Evolutionary conservation across 2,888 invertebrate species (phyloP), one percentile per base, ranked within the genome.

Genomic region (Aporophyla lueneburgensis): DNA sequence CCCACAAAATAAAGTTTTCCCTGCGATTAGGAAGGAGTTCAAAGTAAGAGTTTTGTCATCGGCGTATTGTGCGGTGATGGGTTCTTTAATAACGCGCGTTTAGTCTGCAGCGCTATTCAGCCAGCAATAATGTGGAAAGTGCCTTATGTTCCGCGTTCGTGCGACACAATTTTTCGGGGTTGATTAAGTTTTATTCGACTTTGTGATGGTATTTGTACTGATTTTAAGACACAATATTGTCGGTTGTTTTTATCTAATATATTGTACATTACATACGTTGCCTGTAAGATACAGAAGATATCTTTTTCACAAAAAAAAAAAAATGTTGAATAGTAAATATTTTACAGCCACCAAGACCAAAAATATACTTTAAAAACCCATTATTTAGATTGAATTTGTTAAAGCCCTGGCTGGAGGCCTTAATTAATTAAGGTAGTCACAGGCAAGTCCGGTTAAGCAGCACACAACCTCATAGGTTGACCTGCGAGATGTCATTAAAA

Each of bases 1-100:
- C 69, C 81, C 91, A 90, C 92, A 94, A 96, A 95, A 95, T 95
- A 95, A 96, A 95, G 95, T 96, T 96, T 96, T 96, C 95, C 94
- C 93, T 91, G 87, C 95, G 96, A 96, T 96, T 96, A 95, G 93
- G 91, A 94, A 93, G 89, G 93, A 95, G 95, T 96, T 95, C 95
- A 96, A 96, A 95, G 95, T 93, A 91, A 93, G 94, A 95, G 94
- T 93, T 94, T 94, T 95, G 95, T 94, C 94, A 94, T 95, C 88
- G 92, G 90, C 91, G 92, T 91, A 94, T 96, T 95, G 95, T 95
- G 87, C 82, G 81, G 88, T 82, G 92, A 92, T 92, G 93, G 93
- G 92, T 89, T 92, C 92, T 92, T 92, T 93, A 93, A 94, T 94
- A 94, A 91, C 91, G 85, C 86, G 71, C 88, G 91, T 89, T 91